A percentile compares a stretch with the other conserved stretches of the same genome.
Evolutionary conservation across 2,888 invertebrate genomes (phyloP).

Genomic region (Troglohyphantes excavatus): DNA sequence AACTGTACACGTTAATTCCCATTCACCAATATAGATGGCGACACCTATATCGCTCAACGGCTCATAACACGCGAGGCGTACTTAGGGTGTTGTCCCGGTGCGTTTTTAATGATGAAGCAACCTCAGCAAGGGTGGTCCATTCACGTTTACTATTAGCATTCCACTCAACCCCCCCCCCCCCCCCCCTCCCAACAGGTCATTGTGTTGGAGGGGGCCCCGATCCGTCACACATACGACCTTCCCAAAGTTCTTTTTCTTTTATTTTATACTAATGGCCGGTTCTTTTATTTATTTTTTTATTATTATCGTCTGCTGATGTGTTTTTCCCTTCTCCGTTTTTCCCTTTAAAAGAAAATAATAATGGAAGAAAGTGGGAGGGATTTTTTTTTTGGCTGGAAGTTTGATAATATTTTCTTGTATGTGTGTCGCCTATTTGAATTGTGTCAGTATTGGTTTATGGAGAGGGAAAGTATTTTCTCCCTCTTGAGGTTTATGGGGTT

Average conservation of each 20-base stretch:
- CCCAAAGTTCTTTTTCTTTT: not conserved
- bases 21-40: constrained; percentile 39
- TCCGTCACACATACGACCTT: constrained; percentile 71
- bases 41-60: constrained; percentile 21
- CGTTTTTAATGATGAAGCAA: constrained; percentile 68
- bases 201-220: constrained; percentile 63
- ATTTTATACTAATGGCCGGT: constrained; percentile 27
- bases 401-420: constrained; percentile 43
- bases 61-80: constrained; percentile 5
- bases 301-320: constrained; percentile 7
- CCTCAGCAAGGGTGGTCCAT: constrained; percentile 73
- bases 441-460: constrained; percentile 3
- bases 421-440: not conserved
- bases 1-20: not conserved
- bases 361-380: constrained; percentile 23
- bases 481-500: not conserved
- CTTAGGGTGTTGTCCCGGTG: constrained; percentile 70
- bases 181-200: constrained; percentile 49
- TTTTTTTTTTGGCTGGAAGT: constrained; percentile 24
- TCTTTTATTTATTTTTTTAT: constrained; percentile 11
- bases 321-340: constrained; percentile 17
- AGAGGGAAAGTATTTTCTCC: not conserved
- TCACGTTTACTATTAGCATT: constrained; percentile 77
- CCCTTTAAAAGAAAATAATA: constrained; percentile 28
- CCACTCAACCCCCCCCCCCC: constrained; percentile 40